These are phyloP conservation scores for Hyppa rectilinea DNA, from an alignment of 2,888 invertebrate species.

Conservation along the genomic window DNA sequence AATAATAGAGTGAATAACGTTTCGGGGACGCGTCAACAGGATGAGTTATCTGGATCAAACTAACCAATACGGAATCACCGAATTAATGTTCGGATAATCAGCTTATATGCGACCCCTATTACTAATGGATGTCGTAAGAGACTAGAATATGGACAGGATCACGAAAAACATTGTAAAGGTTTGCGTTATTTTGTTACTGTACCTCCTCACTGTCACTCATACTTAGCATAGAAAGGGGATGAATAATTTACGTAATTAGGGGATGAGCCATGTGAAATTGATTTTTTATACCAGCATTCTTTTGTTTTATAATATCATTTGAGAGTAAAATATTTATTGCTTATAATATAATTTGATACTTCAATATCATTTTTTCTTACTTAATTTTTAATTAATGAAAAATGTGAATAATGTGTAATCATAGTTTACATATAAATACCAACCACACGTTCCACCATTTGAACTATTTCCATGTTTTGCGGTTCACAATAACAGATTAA, in stretches of 20 bases:
- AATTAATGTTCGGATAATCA: not conserved
- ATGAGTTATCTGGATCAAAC: slow-evolving; percentile 35
- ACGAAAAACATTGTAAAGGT: not conserved
- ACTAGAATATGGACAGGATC: slow-evolving; percentile 11
- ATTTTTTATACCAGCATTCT: not conserved
- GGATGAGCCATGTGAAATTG: no score
- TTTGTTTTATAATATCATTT: not conserved
- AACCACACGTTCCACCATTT: slow-evolving; percentile 10
- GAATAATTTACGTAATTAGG: no score
- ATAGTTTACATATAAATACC: no score
- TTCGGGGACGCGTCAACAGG: slow-evolving; percentile 38
- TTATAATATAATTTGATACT: no score
- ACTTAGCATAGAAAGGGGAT: slow-evolving; percentile 4
- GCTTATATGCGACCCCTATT: not conserved
- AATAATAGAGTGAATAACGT: slow-evolving; percentile 48
- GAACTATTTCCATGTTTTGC: slow-evolving; percentile 27
- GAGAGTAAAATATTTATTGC: no score
- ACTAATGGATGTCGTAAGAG: not conserved
- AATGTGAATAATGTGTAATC: no score
- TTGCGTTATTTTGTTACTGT: slow-evolving; percentile 2
- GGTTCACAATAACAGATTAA: slow-evolving; percentile 34
- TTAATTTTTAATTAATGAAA: no score
- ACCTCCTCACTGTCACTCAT: slow-evolving; percentile 7
- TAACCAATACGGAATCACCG: slow-evolving; percentile 6
- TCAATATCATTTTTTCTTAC: no score